Conservation (phyloP, 2,888 invertebrate genomes). For the Drosophila setosimentum region DNA sequence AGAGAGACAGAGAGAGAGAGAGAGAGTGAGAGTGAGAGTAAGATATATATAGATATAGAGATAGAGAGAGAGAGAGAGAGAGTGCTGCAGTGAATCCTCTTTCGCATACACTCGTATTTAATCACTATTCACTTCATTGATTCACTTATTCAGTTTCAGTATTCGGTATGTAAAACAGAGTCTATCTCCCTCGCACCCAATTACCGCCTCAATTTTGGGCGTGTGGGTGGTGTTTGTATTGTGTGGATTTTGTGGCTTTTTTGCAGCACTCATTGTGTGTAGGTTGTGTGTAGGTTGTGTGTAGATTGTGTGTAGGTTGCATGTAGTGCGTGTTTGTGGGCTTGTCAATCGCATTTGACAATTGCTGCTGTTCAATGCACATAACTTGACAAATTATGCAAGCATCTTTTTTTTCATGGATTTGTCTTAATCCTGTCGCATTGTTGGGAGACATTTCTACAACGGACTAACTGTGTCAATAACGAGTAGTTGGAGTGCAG, state of each 20-base stretch:
- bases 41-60: too few species aligned
- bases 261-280: slow-evolving; percentile 30
- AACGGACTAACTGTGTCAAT: slow-evolving; percentile 14
- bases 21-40: background rate
- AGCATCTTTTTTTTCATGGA: slow-evolving; percentile 41
- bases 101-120: slow-evolving; percentile 52
- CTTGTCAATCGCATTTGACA: slow-evolving; percentile 60
- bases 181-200: slow-evolving; percentile 9
- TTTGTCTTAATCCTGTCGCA: slow-evolving; percentile 57
- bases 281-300: slow-evolving; percentile 3
- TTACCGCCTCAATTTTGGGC: slow-evolving; percentile 7
- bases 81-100: slow-evolving; percentile 7
- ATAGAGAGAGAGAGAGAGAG: too few species aligned
- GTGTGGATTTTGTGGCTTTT: slow-evolving; percentile 73
- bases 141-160: slow-evolving; percentile 72
- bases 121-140: slow-evolving; percentile 76
- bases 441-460: slow-evolving; percentile 37
- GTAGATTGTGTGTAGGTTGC: background rate
- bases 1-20: background rate
- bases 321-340: slow-evolving; percentile 34
- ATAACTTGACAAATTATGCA: slow-evolving; percentile 70
- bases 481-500: background rate
- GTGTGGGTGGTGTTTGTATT: slow-evolving; percentile 64
- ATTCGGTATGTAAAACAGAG: slow-evolving; percentile 33
- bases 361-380: slow-evolving; percentile 36